A percentile compares a stretch with the other conserved stretches of the same genome.
These are phyloP conservation scores for Protophormia terraenovae DNA, from an alignment of 2,888 invertebrate genomes.

Conservation along the genomic window DNA sequence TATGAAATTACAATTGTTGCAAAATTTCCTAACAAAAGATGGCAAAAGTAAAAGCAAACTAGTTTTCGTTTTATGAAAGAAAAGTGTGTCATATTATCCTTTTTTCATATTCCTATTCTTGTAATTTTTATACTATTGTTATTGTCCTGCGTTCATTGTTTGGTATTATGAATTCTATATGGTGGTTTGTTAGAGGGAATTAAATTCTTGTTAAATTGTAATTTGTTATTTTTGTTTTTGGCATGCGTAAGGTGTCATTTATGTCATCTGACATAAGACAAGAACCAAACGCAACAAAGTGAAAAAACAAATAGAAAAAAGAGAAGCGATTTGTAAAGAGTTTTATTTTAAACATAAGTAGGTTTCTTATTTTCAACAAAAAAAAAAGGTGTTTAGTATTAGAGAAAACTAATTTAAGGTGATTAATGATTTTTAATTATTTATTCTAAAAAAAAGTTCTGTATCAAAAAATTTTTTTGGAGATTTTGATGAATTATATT, in stretches of 20 bases:
- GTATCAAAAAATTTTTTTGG: no score
- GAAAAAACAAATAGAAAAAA: neutral
- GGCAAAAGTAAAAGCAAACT: neutral
- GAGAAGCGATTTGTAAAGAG: constrained; percentile 48
- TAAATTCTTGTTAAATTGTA: constrained; percentile 59
- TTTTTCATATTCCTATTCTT: constrained; percentile 12
- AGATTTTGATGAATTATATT: no score
- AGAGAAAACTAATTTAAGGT: neutral
- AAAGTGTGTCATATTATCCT: constrained; percentile 62
- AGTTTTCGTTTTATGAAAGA: constrained; percentile 26
- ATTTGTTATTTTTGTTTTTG: constrained; percentile 49
- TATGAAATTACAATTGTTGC: constrained; percentile 71
- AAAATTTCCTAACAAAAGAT: constrained; percentile 10
- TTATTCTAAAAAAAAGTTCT: no score
- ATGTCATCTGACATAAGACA: constrained; percentile 25
- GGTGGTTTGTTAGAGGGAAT: constrained; percentile 44
- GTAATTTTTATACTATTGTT: neutral
- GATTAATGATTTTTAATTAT: neutral
- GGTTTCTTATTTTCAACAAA: constrained; percentile 6
- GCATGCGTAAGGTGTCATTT: constrained; percentile 68
- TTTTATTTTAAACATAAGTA: constrained; percentile 36
- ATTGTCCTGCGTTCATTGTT: neutral
- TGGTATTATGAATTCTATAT: neutral
- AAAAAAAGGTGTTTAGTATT: constrained; percentile 27
- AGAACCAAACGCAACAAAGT: neutral